Percentiles rank a stretch among this genome's conserved stretches.
phyloP scores from a whole-genome alignment of 2,888 invertebrate genomes.

The Heliothis peltigera region DNA sequence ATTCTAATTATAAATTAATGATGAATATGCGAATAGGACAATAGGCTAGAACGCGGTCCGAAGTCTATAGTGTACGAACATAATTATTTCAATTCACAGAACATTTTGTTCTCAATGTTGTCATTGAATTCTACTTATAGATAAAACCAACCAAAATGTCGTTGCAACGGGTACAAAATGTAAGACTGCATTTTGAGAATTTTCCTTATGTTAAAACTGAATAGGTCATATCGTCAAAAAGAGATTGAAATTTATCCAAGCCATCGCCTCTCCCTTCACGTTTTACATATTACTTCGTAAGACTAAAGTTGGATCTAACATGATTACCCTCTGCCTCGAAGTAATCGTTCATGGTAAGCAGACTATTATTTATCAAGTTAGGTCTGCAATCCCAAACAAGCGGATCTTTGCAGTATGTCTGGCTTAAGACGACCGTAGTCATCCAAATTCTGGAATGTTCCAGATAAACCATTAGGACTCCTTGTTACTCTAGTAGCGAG shows the following conservation, averaged over 20 bases:
- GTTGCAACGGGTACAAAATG: background rate
- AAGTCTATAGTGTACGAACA: conserved; percentile 21
- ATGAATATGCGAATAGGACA: conserved; percentile 34
- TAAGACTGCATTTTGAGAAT: background rate
- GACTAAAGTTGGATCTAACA: conserved; percentile 13
- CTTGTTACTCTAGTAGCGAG: too few species aligned
- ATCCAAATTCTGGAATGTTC: conserved; percentile 16
- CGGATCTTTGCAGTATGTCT: conserved; percentile 44
- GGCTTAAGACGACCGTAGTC: conserved; percentile 27
- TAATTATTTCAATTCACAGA: conserved; percentile 35
- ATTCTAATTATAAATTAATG: conserved; percentile 35
- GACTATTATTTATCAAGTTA: conserved; percentile 23
- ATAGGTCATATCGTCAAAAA: too few species aligned
- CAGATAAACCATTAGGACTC: background rate
- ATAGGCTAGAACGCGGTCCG: conserved; percentile 18
- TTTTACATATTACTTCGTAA: conserved; percentile 4
- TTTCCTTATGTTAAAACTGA: too few species aligned
- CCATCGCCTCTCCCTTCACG: too few species aligned
- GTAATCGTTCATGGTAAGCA: conserved; percentile 25
- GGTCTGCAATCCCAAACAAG: conserved; percentile 11
- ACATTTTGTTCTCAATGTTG: conserved; percentile 14
- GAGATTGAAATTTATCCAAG: too few species aligned
- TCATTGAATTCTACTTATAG: conserved; percentile 8
- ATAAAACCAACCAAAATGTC: conserved; percentile 1
- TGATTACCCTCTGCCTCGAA: conserved; percentile 20